Conservation (phyloP, 2,797 vertebrate species). For the Fundulus diaphanus region DNA sequence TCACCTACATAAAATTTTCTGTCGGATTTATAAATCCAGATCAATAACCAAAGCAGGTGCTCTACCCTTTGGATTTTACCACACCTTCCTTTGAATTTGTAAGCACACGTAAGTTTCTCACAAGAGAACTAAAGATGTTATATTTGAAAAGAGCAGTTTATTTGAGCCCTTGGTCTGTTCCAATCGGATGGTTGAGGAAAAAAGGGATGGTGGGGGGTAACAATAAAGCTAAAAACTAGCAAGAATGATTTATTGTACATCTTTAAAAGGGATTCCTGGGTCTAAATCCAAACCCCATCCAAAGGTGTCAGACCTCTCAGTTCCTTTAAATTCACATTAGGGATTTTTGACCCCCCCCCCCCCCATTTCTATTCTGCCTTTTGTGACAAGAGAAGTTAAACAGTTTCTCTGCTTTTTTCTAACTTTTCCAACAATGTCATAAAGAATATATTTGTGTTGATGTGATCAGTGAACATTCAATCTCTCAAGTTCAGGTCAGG, state of each 20-base stretch:
- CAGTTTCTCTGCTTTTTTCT: background rate
- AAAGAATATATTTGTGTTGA: slow-evolving; percentile 8
- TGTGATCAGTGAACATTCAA: slow-evolving; percentile 5
- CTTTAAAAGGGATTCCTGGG: slow-evolving; percentile 3
- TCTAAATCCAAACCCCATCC: slow-evolving; percentile 17
- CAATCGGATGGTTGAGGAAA: background rate
- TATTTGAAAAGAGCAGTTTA: slow-evolving; percentile 86
- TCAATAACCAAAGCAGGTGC: slow-evolving; percentile 24
- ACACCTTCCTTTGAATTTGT: slow-evolving; percentile 19
- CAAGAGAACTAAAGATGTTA: slow-evolving; percentile 81
- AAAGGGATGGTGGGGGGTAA: background rate
- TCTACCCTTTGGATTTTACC: slow-evolving; percentile 22
- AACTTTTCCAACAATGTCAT: slow-evolving; percentile 25
- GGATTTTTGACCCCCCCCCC: slow-evolving; percentile 24
- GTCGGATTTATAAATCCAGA: slow-evolving; percentile 40
- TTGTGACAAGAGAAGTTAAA: too few species aligned
- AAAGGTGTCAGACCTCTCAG: slow-evolving; percentile 1
- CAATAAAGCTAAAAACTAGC: background rate
- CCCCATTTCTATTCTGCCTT: too few species aligned
- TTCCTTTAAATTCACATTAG: slow-evolving; percentile 25
- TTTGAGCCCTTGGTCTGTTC: slow-evolving; percentile 76
- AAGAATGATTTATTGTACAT: slow-evolving; percentile 7
- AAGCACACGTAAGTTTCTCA: slow-evolving; percentile 4
- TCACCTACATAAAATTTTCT: slow-evolving; percentile 46
- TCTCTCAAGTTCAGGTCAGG: slow-evolving; percentile 30